A percentile compares a stretch with the other conserved stretches of the same genome.
phyloP scores from a whole-genome alignment of 1,140 invertebrate species.

The Eumaeus atala region DNA sequence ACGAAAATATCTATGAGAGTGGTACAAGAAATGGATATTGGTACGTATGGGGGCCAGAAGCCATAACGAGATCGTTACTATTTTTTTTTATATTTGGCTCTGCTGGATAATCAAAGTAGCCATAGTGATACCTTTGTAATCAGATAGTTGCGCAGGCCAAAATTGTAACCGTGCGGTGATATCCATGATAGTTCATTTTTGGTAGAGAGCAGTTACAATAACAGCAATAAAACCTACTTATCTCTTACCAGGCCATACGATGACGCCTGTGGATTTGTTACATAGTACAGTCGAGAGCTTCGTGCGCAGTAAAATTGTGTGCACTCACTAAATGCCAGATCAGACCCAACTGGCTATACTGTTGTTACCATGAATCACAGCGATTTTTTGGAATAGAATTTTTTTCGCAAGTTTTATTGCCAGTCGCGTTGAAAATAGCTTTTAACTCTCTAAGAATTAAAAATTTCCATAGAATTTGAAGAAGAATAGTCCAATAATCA shows the following conservation, averaged over 20 bases:
- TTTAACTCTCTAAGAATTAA: too few relatives aligned
- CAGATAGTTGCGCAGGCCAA: slow-evolving; percentile 3
- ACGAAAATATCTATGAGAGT: slow-evolving; percentile 10
- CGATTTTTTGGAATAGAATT: background rate
- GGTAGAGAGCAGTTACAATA: background rate
- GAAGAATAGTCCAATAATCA: too few relatives aligned
- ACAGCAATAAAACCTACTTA: background rate
- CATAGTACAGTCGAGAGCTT: background rate
- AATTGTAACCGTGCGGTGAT: slow-evolving; percentile 8
- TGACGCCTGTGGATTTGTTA: slow-evolving; percentile 5
- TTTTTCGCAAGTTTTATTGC: slow-evolving; percentile 2
- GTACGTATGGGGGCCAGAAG: slow-evolving; percentile 6
- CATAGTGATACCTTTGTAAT: background rate
- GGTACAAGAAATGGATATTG: slow-evolving; percentile 6
- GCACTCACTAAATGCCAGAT: background rate
- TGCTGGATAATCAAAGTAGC: background rate
- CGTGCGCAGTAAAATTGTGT: too few relatives aligned
- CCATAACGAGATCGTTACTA: slow-evolving; percentile 3
- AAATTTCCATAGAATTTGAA: too few relatives aligned
- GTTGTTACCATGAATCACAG: too few relatives aligned
- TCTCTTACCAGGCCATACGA: slow-evolving; percentile 2
- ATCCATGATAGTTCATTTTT: background rate
- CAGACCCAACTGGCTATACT: background rate
- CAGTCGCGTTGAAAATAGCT: too few relatives aligned
- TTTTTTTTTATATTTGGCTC: slow-evolving; percentile 7